Conservation (phyloP, 2,888 invertebrate genomes). For the Pandemis corylana region DNA sequence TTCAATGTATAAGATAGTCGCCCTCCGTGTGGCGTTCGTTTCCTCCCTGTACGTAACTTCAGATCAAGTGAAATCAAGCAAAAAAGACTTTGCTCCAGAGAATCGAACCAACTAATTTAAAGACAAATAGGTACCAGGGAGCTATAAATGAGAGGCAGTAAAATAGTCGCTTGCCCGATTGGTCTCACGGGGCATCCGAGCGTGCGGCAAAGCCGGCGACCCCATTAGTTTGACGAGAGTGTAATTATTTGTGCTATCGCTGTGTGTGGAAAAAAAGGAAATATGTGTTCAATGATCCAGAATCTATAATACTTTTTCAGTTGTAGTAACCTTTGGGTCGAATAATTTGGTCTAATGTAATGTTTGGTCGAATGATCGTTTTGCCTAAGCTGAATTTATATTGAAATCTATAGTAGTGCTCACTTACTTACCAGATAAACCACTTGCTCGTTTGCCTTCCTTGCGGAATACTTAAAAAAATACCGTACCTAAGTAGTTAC, state of each 20-base stretch:
- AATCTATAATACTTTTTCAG: background rate
- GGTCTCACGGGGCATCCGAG: slow-evolving; percentile 16
- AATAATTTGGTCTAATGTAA: too few relatives aligned
- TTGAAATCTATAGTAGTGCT: too few relatives aligned
- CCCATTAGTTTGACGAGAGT: background rate
- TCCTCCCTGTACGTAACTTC: too few relatives aligned
- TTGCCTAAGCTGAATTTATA: too few relatives aligned
- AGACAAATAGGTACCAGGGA: slow-evolving; percentile 11
- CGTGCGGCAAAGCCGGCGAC: slow-evolving; percentile 1
- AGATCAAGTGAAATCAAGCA: background rate
- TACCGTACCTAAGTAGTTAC: too few relatives aligned
- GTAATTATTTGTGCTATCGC: background rate
- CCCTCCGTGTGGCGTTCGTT: too few relatives aligned
- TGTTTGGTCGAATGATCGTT: too few relatives aligned
- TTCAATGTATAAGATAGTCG: too few relatives aligned
- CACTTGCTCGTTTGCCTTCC: too few relatives aligned
- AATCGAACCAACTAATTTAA: slow-evolving; percentile 8
- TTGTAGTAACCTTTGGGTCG: too few relatives aligned
- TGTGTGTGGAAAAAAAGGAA: background rate
- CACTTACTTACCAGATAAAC: too few relatives aligned
- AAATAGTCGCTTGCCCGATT: slow-evolving; percentile 30
- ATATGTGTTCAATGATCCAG: background rate
- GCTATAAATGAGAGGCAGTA: slow-evolving; percentile 21
- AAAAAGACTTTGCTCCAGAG: background rate
- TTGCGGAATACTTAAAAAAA: too few relatives aligned